Evolutionary conservation across 2,888 invertebrate species (phyloP), one percentile per base, ranked within the genome.

Genomic region (Microctonus aethiopoides): DNA sequence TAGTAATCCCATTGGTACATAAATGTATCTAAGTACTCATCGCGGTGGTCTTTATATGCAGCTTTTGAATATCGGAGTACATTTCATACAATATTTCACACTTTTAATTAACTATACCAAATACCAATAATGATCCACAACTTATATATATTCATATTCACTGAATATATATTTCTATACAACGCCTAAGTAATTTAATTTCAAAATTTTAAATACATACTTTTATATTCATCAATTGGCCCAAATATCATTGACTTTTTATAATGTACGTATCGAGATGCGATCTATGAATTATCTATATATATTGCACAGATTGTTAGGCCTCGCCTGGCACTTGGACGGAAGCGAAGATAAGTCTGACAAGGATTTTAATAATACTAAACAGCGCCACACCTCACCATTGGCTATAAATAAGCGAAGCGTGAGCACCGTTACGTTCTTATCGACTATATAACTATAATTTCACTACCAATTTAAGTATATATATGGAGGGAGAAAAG

Each of bases 351-450:
- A 75, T 75, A 75, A 75, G 72, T 65, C 74, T 69, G 62, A 60
- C 62, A 61, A 71, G 71, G 57, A 74, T 75, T 75, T 75, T 74
- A 63, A 72, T 75, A 73, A 75, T 74, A 72, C 72, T 61, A 75
- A 72, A 75, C 46, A 46, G 46, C 65, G 73, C 72, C 70, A 75
- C 66, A 67, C 66, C 66, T 65, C 70, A 51, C 32, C 29, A 65
- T 41, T 57, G 24, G 61, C 62, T 70, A 75, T 75, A 75, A 75
- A 74, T 74, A 72, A 74, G 64, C 67, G 67, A 54, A 61, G 66
- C 68, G 61, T 63, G 61, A 71, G 62, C 62, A 63, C 68, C 62
- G 68, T 68, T 63, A 56, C 16, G 20, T 41, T 56, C 54, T 68
- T 62, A 62, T 62, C 62, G 39, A 39, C 56, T 62, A 62, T 39